These are phyloP conservation scores for Epinotia nisella DNA, from an alignment of 2,888 invertebrate genomes.

Conservation along the genomic window DNA sequence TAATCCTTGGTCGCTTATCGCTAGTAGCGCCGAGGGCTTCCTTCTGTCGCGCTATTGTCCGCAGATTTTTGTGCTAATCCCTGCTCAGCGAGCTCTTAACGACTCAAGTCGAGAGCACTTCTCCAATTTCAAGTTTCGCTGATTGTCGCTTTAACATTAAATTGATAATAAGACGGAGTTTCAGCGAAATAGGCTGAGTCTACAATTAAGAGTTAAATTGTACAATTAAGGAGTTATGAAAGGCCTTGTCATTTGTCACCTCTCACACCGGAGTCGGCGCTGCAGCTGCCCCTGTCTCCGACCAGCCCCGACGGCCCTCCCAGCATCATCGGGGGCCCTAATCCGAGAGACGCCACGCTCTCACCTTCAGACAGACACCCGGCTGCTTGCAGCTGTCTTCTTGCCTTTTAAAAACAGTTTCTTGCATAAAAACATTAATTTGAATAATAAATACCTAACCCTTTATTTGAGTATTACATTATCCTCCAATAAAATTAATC, in stretches of 20 bases:
- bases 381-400: constrained; percentile 89
- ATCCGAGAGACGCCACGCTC: constrained; percentile 89
- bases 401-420: constrained; percentile 79
- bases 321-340: constrained; percentile 87
- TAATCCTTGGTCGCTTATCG: constrained; percentile 42
- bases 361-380: constrained; percentile 95
- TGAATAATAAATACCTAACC: background rate
- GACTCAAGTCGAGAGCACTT: constrained; percentile 38
- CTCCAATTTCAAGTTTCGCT: constrained; percentile 31
- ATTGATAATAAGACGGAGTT: constrained; percentile 28
- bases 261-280: constrained; percentile 93
- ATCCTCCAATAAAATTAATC: constrained; percentile 49
- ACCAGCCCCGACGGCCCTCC: constrained; percentile 78
- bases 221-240: constrained; percentile 18
- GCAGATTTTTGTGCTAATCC: constrained; percentile 42
- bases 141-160: constrained; percentile 35
- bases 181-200: constrained; percentile 3
- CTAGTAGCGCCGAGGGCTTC: constrained; percentile 28
- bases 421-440: constrained; percentile 11
- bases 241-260: constrained; percentile 65
- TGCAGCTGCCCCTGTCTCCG: constrained; percentile 92
- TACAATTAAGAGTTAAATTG: constrained; percentile 19
- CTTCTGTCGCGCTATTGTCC: constrained; percentile 42
- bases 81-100: constrained; percentile 42
- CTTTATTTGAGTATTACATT: constrained; percentile 13